Conservation (phyloP, 2,888 invertebrate species). For the Pinctada fucata region DNA sequence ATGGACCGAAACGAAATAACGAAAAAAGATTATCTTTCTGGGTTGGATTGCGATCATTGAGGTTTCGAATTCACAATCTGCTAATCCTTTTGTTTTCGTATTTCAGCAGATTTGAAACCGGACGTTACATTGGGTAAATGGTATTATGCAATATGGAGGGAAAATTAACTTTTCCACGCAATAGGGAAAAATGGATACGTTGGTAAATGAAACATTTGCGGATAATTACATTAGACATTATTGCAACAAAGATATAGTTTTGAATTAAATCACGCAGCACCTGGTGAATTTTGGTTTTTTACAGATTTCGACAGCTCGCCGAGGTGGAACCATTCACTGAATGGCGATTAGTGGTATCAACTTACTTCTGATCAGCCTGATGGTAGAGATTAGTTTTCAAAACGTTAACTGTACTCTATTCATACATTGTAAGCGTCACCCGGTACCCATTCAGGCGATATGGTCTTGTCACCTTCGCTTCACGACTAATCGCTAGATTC, state of each 20-base stretch:
- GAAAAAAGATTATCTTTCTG: too few species aligned
- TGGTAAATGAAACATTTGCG: too few species aligned
- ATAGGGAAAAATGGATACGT: too few species aligned
- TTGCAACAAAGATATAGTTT: conserved; percentile 4
- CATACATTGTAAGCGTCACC: conserved; percentile 34
- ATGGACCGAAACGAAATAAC: too few species aligned
- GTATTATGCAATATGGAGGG: too few species aligned
- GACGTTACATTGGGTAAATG: too few species aligned
- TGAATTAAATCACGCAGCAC: conserved; percentile 15
- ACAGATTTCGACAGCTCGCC: conserved; percentile 34
- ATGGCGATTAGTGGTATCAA: conserved; percentile 34
- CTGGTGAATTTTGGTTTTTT: conserved; percentile 37
- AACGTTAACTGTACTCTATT: conserved; percentile 45
- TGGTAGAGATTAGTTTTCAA: conserved; percentile 39
- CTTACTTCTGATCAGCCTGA: conserved; percentile 31
- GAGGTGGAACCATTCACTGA: conserved; percentile 29
- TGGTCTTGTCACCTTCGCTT: conserved; percentile 36
- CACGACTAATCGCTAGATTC: conserved; percentile 35
- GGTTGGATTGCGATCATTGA: too few species aligned
- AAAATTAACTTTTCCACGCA: too few species aligned
- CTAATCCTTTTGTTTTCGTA: too few species aligned
- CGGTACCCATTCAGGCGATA: conserved; percentile 35
- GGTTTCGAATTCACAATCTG: too few species aligned
- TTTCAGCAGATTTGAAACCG: too few species aligned
- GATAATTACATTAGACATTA: neutral